Percentiles rank a stretch among this genome's conserved stretches.
Evolutionary conservation across 2,888 invertebrate genomes (phyloP).

Genomic region (Platycheirus rosarum): DNA sequence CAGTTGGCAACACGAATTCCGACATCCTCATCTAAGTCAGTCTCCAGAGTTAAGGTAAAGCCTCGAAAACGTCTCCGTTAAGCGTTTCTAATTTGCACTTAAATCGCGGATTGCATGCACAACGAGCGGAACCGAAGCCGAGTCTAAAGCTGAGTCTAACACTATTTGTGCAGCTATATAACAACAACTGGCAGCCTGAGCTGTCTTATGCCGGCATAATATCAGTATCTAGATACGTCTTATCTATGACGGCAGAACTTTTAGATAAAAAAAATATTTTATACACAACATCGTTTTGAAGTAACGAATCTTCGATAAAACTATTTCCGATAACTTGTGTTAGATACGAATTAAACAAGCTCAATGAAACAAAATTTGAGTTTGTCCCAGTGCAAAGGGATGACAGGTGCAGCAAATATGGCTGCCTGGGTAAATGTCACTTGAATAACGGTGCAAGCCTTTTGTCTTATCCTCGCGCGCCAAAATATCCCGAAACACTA

Average conservation of each 20-base stretch:
- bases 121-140: slow-evolving; percentile 63
- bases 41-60: slow-evolving; percentile 15
- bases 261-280: slow-evolving; percentile 45
- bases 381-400: slow-evolving; percentile 11
- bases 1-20: slow-evolving; percentile 4
- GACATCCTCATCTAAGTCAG: background rate
- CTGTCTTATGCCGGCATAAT: slow-evolving; percentile 45
- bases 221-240: slow-evolving; percentile 30
- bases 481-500: slow-evolving; percentile 54
- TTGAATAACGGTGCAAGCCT: slow-evolving; percentile 16
- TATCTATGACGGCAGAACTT: slow-evolving; percentile 45
- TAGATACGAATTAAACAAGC: too few species aligned
- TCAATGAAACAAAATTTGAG: background rate
- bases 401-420: slow-evolving; percentile 58
- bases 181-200: background rate
- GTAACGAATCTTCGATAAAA: slow-evolving; percentile 41
- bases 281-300: slow-evolving; percentile 19
- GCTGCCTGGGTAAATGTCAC: slow-evolving; percentile 38
- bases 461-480: slow-evolving; percentile 68
- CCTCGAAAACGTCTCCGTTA: slow-evolving; percentile 68
- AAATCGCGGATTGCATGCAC: slow-evolving; percentile 60
- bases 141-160: slow-evolving; percentile 36
- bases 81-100: slow-evolving; percentile 69
- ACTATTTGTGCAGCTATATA: slow-evolving; percentile 47
- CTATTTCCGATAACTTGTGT: slow-evolving; percentile 1